phyloP scores from a whole-genome alignment of 2,797 vertebrate genomes.

The Pangasius krempfi region DNA sequence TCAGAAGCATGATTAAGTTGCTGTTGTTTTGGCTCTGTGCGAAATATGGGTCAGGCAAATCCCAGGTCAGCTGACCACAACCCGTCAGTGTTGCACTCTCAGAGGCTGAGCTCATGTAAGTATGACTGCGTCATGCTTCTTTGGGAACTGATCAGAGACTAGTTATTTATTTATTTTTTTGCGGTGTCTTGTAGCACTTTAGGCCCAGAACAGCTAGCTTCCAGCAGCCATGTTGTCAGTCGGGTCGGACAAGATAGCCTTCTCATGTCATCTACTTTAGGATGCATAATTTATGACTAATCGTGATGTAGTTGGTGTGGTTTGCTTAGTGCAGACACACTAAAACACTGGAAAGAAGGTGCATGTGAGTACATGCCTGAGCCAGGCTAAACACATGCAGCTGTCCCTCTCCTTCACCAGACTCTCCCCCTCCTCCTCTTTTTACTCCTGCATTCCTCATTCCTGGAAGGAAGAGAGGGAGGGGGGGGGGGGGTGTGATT shows the following conservation, averaged over 20 bases:
- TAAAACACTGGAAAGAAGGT: slow-evolving; percentile 15
- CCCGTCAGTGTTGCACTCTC: slow-evolving; percentile 3
- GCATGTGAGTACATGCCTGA: slow-evolving; percentile 38
- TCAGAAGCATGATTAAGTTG: slow-evolving; percentile 53
- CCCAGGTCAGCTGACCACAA: slow-evolving; percentile 53
- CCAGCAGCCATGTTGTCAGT: background rate
- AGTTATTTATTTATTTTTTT: background rate
- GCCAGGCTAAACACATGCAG: slow-evolving; percentile 54
- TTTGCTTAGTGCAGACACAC: slow-evolving; percentile 12
- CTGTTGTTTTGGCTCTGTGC: slow-evolving; percentile 22
- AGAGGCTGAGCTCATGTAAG: slow-evolving; percentile 19
- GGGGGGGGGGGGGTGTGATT: slow-evolving; percentile 34
- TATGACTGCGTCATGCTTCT: slow-evolving; percentile 10
- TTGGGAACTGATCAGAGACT: slow-evolving; percentile 17
- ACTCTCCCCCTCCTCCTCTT: slow-evolving; percentile 33
- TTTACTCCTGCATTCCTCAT: slow-evolving; percentile 49
- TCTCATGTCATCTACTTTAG: background rate
- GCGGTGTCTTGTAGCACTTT: background rate
- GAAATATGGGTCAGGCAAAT: slow-evolving; percentile 60
- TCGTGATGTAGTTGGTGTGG: background rate
- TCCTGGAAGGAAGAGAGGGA: slow-evolving; percentile 54
- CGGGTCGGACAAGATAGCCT: background rate
- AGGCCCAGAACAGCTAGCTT: background rate
- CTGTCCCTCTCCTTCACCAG: slow-evolving; percentile 53
- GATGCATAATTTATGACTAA: background rate